Evolutionary conservation across 1,140 invertebrate species (phyloP).

Genomic region (Gyrodactylus bullatarudis): DNA sequence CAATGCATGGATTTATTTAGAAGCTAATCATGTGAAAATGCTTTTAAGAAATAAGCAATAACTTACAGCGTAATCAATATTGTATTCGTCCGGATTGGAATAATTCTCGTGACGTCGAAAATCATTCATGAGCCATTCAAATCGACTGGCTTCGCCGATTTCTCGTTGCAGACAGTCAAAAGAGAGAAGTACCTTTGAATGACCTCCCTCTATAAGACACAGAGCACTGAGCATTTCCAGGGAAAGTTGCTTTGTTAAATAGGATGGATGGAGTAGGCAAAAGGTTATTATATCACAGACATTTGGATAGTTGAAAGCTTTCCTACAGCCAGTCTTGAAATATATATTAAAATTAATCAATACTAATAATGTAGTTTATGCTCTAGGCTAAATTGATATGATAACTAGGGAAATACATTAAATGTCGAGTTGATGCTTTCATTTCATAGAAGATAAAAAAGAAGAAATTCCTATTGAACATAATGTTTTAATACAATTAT

Average conservation of each 20-base stretch:
- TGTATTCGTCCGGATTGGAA: not conserved
- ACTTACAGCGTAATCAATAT: slow-evolving; percentile 1
- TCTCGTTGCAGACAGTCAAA: not conserved
- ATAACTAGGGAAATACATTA: too few species aligned
- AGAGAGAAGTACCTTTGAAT: not conserved
- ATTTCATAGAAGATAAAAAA: too few species aligned
- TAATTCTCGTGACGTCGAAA: not conserved
- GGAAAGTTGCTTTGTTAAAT: not conserved
- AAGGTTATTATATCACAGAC: not conserved
- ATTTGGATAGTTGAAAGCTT: not conserved
- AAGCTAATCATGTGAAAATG: too few species aligned
- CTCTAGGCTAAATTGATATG: too few species aligned
- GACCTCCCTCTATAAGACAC: not conserved
- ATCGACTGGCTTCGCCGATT: not conserved
- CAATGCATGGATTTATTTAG: too few species aligned
- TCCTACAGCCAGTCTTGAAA: not conserved
- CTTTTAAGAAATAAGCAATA: too few species aligned
- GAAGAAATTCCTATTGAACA: too few species aligned
- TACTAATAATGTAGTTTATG: too few species aligned
- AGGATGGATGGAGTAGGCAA: not conserved
- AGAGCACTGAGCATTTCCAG: slow-evolving; percentile 3
- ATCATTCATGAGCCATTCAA: not conserved
- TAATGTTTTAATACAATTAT: too few species aligned
- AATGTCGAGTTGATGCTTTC: too few species aligned
- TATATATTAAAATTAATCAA: too few species aligned